Evolutionary conservation across 2,113 vertebrate species (phyloP), one percentile per base, ranked within the genome.

Genomic region (Hipposideros armiger): DNA sequence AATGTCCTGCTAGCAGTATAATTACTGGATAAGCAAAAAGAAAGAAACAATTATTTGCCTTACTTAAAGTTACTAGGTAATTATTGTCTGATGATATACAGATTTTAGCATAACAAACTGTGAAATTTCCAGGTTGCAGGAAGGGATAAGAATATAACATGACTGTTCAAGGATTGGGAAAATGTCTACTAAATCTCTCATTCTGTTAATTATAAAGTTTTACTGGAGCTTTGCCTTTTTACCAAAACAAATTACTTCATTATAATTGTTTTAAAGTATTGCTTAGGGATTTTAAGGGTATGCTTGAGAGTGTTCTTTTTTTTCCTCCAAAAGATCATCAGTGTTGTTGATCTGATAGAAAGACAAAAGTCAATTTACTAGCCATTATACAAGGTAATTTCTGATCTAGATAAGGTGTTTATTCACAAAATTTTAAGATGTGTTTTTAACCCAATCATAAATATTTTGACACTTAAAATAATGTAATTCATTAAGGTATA

Each of bases 321-420:
- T 86, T 97, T 94, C 66, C 66, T 85, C 24, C 32, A 90, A 96
- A 98, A 97, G 81, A 84, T 97, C 87, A 90, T 50, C 72, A 93
- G n/a, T 84, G 50, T 81, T 97, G 58, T 92, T 95, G 66, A 96
- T 94, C n/a, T 94, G 36, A 94, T 69, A 96, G 58, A 95, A 98
- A 94, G 85, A 96, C 62, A 93, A 94, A 97, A 97, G 95, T 67
- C 56, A 98, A 97, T 96, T 97, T 98, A 94, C 15, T 77, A 45
- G 11, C 94, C 56, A 95, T 97, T 64, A 94, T 97, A 66, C 97
- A 96, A 98, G 69, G 91, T 91, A 66, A 95, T 96, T 97, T 97
- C 36, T 96, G 40, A 81, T 95, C 74, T 93, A 94, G 74, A 97
- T 90, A 40, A 73, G 72, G 24, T 87, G 8, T 66, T 97, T 95